A percentile compares a stretch with the other conserved stretches of the same genome.
Conservation (phyloP, 2,888 invertebrate genomes). For the Leptinotarsa haldemani region DNA sequence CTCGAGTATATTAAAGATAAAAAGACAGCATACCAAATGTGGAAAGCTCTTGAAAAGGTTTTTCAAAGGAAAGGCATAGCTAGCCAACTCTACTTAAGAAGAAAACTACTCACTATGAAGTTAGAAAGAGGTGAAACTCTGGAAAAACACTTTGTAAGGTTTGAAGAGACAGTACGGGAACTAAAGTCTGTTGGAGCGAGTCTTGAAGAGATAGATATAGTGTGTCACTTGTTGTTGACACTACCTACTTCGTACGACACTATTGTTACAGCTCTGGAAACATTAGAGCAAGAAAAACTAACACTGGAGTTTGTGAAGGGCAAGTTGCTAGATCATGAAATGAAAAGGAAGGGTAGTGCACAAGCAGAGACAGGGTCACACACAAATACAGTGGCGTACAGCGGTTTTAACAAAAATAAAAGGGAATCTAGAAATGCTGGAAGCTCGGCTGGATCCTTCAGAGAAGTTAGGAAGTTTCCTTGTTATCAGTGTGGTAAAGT, state of each 20-base stretch:
- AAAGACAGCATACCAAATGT: slow-evolving; percentile 49
- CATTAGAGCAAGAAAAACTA: slow-evolving; percentile 31
- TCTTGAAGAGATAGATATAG: slow-evolving; percentile 32
- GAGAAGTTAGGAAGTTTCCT: background rate
- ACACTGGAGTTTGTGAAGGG: background rate
- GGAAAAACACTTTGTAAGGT: slow-evolving; percentile 47
- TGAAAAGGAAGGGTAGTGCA: background rate
- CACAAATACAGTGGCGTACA: background rate
- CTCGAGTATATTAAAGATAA: slow-evolving; percentile 51
- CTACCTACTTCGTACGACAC: slow-evolving; percentile 45
- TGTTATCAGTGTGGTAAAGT: background rate
- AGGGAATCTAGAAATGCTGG: no score
- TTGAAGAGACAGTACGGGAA: slow-evolving; percentile 47
- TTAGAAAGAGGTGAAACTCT: slow-evolving; percentile 37
- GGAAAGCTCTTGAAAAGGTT: slow-evolving; percentile 47
- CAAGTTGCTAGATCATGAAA: background rate
- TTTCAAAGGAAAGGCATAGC: slow-evolving; percentile 51
- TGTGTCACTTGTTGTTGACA: slow-evolving; percentile 49
- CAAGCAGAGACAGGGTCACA: no score
- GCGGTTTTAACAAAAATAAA: background rate
- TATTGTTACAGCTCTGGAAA: slow-evolving; percentile 43
- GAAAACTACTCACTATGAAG: slow-evolving; percentile 49
- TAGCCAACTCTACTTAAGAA: slow-evolving; percentile 48
- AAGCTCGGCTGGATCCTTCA: background rate
- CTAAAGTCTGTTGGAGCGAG: slow-evolving; percentile 48